Evolutionary conservation across 2,888 invertebrate genomes (phyloP).

Genomic region (Spodoptera picta): DNA sequence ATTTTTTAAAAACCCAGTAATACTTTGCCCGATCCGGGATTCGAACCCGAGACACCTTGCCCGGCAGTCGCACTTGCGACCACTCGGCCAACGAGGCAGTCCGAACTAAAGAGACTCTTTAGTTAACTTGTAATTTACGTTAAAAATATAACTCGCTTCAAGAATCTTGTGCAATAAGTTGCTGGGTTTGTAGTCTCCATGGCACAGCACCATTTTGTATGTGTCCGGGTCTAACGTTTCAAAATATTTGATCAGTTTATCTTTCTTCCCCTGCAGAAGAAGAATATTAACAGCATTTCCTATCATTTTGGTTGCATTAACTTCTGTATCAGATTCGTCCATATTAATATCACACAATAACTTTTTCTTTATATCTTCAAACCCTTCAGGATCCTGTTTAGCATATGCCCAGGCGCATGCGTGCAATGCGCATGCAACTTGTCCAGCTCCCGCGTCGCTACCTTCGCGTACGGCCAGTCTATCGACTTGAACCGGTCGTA

Average conservation of each 20-base stretch:
- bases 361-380: constrained; percentile 50
- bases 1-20: too few relatives aligned
- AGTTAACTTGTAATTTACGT: too few relatives aligned
- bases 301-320: constrained; percentile 25
- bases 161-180: constrained; percentile 59
- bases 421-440: too few relatives aligned
- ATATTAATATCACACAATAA: constrained; percentile 45
- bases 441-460: constrained; percentile 69
- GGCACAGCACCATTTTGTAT: constrained; percentile 60
- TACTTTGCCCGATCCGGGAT: too few relatives aligned
- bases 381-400: constrained; percentile 68
- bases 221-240: constrained; percentile 15
- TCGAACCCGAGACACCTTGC: too few relatives aligned
- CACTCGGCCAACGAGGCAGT: too few relatives aligned
- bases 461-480: constrained; percentile 71
- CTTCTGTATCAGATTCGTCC: constrained; percentile 3
- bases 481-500: constrained; percentile 69
- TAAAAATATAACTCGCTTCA: constrained; percentile 36
- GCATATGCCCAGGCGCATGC: constrained; percentile 72
- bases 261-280: constrained; percentile 56
- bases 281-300: constrained; percentile 43
- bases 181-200: constrained; percentile 72
- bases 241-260: constrained; percentile 55
- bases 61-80: too few relatives aligned
- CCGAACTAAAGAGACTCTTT: too few relatives aligned